Base-by-base conservation (phyloP, 1,140 invertebrate genomes). In the Coptotermes formosanus region DNA sequence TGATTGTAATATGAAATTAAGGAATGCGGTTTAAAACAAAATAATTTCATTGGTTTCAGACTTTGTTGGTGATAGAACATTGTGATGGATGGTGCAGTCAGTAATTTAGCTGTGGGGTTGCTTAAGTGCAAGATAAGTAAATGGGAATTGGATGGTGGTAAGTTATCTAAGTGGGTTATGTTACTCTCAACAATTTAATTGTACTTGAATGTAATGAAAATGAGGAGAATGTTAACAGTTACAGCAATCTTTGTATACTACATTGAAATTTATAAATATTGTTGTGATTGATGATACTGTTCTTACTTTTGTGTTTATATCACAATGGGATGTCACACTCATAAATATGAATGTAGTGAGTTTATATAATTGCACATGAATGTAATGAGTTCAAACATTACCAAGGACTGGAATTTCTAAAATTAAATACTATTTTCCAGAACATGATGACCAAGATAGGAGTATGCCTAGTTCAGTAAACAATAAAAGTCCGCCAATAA, bases 111-210 rank as follows among this genome's bases (percentile, higher is more conserved):
- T 9, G n/a, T 30, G 6, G n/a, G n/a, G n/a, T 75, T 75, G 9
- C n/a, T 75, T 25, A 6, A 81, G 1, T 85, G 81, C 38, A 64
- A 85, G 44, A 85, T 85, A 21, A 82, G 85, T 30, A 82, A 85
- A 45, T 85, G 85, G 85, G 32, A 85, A 32, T 14, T 44, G 45
- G 59, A 85, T 19, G 81, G 21, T 55, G 85, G 85, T 85, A 43
- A 83, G 82, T 83, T 19, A 8, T 83, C 4, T 83, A 21, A 55
- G 3, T 55, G 21, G 8, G 44, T 83, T 30, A 25, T 83, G 43
- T 44, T 21, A 83, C 32, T 21, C 23, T 30, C 82, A 82, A 7
- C 6, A 3, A 82, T 21, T 83, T 83, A 44, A 48, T 30, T 25
- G 30, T 32, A 4, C 25, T 8, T 84, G 30, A 25, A 16, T 85